Conservation (phyloP, 2,797 vertebrate genomes). For the Gadopsis bispinosus region DNA sequence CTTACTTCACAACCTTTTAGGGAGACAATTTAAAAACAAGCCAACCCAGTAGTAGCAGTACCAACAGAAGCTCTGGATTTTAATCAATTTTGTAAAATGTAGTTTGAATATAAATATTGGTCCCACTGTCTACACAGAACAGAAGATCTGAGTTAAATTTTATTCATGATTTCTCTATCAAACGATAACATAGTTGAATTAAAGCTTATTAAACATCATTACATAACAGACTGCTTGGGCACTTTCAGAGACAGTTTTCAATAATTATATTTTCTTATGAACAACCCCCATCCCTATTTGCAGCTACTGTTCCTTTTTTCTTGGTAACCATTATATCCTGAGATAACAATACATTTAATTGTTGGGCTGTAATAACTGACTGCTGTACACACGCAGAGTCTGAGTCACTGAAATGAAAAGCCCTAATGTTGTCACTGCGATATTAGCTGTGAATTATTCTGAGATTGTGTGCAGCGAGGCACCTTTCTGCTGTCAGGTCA, state of each 20-base stretch:
- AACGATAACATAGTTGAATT: conserved; percentile 37
- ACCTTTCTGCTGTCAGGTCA: conserved; percentile 70
- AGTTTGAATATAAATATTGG: conserved; percentile 54
- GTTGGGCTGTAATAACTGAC: conserved; percentile 25
- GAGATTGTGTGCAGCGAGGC: conserved; percentile 45
- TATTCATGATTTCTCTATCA: conserved; percentile 50
- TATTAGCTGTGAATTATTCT: conserved; percentile 44
- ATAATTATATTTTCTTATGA: conserved; percentile 22
- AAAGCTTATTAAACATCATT: conserved; percentile 49
- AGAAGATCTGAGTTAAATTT: conserved; percentile 31
- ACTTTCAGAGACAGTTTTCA: conserved; percentile 20
- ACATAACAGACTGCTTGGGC: conserved; percentile 26
- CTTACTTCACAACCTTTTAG: conserved; percentile 56
- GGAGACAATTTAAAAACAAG: conserved; percentile 55
- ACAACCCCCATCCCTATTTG: conserved; percentile 19
- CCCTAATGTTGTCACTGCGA: conserved; percentile 7
- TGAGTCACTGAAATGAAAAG: conserved; percentile 30
- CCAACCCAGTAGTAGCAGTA: conserved; percentile 21
- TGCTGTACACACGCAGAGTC: conserved; percentile 7
- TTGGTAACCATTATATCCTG: conserved; percentile 7
- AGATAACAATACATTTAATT: conserved; percentile 32
- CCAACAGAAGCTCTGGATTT: conserved; percentile 37
- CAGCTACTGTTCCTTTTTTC: neutral
- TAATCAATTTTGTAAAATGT: conserved; percentile 60
- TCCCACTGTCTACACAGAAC: conserved; percentile 14